Evolutionary conservation across 2,113 vertebrate genomes (phyloP).

Genomic region (Brachypteracias leptosomus): DNA sequence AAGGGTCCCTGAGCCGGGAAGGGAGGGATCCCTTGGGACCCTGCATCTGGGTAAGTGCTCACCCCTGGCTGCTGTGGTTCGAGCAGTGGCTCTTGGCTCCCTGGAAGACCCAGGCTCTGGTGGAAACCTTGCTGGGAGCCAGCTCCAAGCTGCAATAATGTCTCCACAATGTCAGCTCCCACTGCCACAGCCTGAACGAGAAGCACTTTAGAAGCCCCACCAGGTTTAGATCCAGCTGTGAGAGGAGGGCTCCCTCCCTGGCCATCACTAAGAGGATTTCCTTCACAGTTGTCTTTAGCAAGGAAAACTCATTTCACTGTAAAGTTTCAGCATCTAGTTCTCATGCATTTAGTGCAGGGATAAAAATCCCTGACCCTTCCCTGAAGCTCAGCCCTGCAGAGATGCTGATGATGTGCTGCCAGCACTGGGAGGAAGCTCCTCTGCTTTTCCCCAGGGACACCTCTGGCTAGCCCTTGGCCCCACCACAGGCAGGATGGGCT

Average conservation of each 20-base stretch:
- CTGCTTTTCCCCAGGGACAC: not conserved
- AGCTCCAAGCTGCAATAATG: not conserved
- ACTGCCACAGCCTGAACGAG: not conserved
- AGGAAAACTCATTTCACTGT: not conserved
- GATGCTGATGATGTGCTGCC: not conserved
- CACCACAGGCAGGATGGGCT: not conserved
- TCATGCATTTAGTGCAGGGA: not conserved
- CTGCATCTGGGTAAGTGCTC: not conserved
- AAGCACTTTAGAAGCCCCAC: not conserved
- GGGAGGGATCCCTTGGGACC: not conserved
- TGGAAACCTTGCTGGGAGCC: not conserved
- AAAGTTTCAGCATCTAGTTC: not conserved
- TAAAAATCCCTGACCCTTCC: not conserved
- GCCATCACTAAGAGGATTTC: not conserved
- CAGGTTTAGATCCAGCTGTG: not conserved
- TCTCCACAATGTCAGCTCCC: not conserved
- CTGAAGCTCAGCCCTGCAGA: not conserved
- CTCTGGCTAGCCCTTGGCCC: not conserved
- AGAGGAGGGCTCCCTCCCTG: not conserved
- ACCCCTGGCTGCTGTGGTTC: rapidly evolving
- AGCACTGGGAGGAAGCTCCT: not conserved
- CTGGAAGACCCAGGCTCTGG: not conserved
- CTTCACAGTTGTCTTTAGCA: not conserved
- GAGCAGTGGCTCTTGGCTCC: not conserved
- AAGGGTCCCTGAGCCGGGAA: not conserved